Conservation (phyloP, 2,113 vertebrate species). For the western clawed frog (Xenopus tropicalis) region DNA sequence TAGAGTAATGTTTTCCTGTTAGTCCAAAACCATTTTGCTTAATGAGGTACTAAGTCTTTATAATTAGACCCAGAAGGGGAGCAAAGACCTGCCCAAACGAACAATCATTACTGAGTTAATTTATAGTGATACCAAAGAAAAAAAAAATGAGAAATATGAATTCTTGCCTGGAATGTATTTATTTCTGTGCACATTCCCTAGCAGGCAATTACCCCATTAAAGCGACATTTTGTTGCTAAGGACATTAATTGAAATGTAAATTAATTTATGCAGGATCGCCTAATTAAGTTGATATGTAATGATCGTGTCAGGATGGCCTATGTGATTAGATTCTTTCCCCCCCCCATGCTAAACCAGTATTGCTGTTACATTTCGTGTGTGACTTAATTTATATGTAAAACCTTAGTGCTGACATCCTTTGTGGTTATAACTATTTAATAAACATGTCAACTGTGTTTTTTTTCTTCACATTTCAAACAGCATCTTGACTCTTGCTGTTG, state of each 20-base stretch:
- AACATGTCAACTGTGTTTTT: constrained; percentile 61
- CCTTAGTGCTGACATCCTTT: constrained; percentile 46
- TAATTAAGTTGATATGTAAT: constrained; percentile 82
- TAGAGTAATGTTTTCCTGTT: constrained; percentile 72
- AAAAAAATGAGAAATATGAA: constrained; percentile 71
- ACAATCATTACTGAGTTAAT: constrained; percentile 82
- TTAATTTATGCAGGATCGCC: constrained; percentile 75
- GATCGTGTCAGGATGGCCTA: constrained; percentile 70
- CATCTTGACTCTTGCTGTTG: constrained; percentile 59
- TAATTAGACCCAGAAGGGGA: constrained; percentile 81
- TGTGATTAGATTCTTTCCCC: constrained; percentile 65
- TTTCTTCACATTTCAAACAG: constrained; percentile 56
- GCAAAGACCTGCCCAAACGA: constrained; percentile 69
- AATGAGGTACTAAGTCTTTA: constrained; percentile 83
- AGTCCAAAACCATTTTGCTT: constrained; percentile 75
- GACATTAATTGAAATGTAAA: constrained; percentile 84
- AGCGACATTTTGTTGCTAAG: constrained; percentile 72
- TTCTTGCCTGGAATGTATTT: constrained; percentile 74
- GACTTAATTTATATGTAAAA: constrained; percentile 44
- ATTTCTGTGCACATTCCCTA: constrained; percentile 78
- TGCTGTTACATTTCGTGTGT: not conserved
- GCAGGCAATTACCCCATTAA: constrained; percentile 81
- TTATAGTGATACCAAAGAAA: constrained; percentile 83
- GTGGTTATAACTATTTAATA: constrained; percentile 60
- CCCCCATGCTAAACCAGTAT: constrained; percentile 64